Conservation (phyloP, 1,140 invertebrate species). For the Aphis gossypii region DNA sequence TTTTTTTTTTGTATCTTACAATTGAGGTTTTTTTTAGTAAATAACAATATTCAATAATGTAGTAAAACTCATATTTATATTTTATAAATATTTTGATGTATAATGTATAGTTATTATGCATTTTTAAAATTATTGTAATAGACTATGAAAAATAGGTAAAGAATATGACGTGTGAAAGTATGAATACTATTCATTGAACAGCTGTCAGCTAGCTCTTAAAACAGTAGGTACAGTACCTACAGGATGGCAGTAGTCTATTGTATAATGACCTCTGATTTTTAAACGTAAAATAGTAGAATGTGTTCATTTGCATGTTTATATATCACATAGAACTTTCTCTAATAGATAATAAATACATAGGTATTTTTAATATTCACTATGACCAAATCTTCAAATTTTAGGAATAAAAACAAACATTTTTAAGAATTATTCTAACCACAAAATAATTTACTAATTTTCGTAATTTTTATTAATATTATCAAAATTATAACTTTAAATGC, state of each 20-base stretch:
- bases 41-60: not conserved
- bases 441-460: no score
- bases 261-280: conserved; percentile 12
- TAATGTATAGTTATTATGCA: not conserved
- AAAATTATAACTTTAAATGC: no score
- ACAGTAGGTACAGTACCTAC: not conserved
- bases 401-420: no score
- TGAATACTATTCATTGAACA: not conserved
- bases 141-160: not conserved
- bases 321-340: not conserved
- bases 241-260: not conserved
- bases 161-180: not conserved
- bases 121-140: not conserved
- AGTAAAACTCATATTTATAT: not conserved
- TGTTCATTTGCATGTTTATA: not conserved
- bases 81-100: not conserved
- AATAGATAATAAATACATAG: not conserved
- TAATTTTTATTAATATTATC: no score
- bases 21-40: not conserved
- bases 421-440: no score
- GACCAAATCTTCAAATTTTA: no score
- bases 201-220: not conserved
- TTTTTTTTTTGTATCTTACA: no score
- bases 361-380: not conserved
- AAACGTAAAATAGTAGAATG: not conserved